Conservation (phyloP, 2,113 vertebrate genomes). For the Phoenicopterus ruber region DNA sequence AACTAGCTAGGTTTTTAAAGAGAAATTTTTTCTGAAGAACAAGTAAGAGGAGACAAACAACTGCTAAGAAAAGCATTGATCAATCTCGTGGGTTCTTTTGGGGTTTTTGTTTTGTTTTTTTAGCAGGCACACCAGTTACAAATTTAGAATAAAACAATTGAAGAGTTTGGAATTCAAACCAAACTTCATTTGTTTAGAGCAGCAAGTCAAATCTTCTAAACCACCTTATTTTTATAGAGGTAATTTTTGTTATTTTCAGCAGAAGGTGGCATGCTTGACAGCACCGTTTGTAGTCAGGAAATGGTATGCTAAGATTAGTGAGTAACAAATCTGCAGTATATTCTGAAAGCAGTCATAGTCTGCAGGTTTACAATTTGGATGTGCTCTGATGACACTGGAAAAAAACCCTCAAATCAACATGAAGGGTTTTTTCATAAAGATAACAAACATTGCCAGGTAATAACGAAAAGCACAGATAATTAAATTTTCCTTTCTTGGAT, state of each 20-base stretch:
- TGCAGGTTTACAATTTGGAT: neutral
- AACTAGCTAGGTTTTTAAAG: conserved; percentile 48
- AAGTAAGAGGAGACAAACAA: neutral
- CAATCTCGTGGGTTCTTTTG: neutral
- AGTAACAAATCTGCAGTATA: neutral
- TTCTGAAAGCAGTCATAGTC: neutral
- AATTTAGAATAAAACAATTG: neutral
- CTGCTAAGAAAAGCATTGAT: neutral
- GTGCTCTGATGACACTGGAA: neutral
- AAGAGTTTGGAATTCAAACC: neutral
- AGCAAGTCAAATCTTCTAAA: neutral
- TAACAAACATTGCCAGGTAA: neutral
- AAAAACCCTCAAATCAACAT: neutral
- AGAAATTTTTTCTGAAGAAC: neutral
- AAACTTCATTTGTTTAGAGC: neutral
- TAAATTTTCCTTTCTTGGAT: neutral
- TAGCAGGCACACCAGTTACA: neutral
- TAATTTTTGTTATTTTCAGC: neutral
- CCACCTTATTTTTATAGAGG: neutral
- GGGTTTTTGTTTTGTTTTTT: neutral
- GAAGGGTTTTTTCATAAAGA: neutral
- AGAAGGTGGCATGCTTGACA: neutral
- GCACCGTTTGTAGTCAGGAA: neutral
- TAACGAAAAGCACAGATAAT: neutral
- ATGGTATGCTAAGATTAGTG: neutral